A percentile compares a stretch with the other conserved stretches of the same genome.
phyloP scores from a whole-genome alignment of 2,797 vertebrate genomes.

The Hephaestus fuliginosus region DNA sequence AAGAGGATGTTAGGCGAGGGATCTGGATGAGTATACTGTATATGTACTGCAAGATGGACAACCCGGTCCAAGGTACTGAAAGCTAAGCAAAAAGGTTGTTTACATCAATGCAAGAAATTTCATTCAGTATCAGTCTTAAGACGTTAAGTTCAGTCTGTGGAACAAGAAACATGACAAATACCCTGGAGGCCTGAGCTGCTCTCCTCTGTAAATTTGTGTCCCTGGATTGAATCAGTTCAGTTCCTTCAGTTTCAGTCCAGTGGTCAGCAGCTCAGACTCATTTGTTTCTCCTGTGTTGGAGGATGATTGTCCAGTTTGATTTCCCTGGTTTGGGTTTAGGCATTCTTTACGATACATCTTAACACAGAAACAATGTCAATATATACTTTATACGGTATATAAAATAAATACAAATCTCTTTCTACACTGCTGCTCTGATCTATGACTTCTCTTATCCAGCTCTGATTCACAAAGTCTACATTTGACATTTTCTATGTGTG shows the following conservation, averaged over 20 bases:
- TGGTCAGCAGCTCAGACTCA: conserved; percentile 48
- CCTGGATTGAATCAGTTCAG: conserved; percentile 43
- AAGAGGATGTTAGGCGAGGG: conserved; percentile 74
- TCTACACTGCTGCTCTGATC: conserved; percentile 63
- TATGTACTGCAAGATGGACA: conserved; percentile 70
- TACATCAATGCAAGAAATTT: conserved; percentile 78
- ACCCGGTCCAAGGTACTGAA: conserved; percentile 67
- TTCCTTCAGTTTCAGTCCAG: conserved; percentile 59
- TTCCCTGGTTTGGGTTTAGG: conserved; percentile 66
- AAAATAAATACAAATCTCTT: conserved; percentile 90
- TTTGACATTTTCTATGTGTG: conserved; percentile 55
- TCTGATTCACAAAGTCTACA: conserved; percentile 60
- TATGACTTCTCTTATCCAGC: conserved; percentile 49
- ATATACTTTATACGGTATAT: conserved; percentile 84
- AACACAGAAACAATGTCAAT: conserved; percentile 83
- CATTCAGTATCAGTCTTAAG: conserved; percentile 65
- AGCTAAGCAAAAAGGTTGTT: conserved; percentile 75
- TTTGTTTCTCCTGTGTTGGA: conserved; percentile 53
- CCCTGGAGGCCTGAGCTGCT: conserved; percentile 56
- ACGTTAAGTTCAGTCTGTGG: conserved; percentile 56
- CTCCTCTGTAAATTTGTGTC: conserved; percentile 46
- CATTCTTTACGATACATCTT: conserved; percentile 77
- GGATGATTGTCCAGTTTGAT: conserved; percentile 74
- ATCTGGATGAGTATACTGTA: conserved; percentile 70
- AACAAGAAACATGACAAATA: conserved; percentile 59